A percentile compares a stretch with the other conserved stretches of the same genome.
Conservation (phyloP, 1,140 invertebrate genomes). For the Aphelenchoides fujianensis region DNA sequence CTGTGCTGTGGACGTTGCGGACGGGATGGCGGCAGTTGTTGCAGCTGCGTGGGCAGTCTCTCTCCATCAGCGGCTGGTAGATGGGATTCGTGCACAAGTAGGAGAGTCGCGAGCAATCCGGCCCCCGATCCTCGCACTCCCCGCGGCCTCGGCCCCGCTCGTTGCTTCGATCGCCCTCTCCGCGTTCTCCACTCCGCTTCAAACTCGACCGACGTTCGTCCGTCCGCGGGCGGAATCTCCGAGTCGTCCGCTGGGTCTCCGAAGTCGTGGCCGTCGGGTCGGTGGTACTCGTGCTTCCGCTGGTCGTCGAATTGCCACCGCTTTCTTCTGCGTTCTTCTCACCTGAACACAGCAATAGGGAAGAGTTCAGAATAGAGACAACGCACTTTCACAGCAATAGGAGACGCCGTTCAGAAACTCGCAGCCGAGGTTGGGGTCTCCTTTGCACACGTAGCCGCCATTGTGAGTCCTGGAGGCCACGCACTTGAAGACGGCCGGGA, state of each 20-base stretch:
- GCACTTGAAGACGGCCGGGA: slow-evolving; percentile 11
- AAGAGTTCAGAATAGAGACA: too few species aligned
- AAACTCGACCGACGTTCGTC: background rate
- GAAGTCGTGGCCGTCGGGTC: background rate
- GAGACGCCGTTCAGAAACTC: slow-evolving; percentile 12
- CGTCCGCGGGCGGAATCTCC: background rate
- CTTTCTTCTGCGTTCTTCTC: slow-evolving; percentile 8
- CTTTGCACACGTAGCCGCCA: slow-evolving; percentile 8
- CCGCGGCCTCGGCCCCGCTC: too few species aligned
- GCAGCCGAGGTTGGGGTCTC: slow-evolving; percentile 2
- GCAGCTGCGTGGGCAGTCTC: background rate
- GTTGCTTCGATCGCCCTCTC: background rate
- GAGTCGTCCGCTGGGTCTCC: background rate
- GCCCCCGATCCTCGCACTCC: slow-evolving; percentile 7
- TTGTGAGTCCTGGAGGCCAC: background rate
- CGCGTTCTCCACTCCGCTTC: background rate
- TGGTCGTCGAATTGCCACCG: background rate
- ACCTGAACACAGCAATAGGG: too few species aligned
- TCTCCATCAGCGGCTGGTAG: slow-evolving; percentile 3
- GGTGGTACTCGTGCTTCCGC: background rate
- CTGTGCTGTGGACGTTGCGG: background rate
- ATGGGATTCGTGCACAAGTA: slow-evolving; percentile 8
- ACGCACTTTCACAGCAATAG: slow-evolving; percentile 22
- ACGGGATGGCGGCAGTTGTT: background rate
- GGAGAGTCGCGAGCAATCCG: slow-evolving; percentile 9